Percentiles rank a stretch among this genome's conserved stretches.
Conservation (phyloP, 2,888 invertebrate species). For the Sphinx pinastri region DNA sequence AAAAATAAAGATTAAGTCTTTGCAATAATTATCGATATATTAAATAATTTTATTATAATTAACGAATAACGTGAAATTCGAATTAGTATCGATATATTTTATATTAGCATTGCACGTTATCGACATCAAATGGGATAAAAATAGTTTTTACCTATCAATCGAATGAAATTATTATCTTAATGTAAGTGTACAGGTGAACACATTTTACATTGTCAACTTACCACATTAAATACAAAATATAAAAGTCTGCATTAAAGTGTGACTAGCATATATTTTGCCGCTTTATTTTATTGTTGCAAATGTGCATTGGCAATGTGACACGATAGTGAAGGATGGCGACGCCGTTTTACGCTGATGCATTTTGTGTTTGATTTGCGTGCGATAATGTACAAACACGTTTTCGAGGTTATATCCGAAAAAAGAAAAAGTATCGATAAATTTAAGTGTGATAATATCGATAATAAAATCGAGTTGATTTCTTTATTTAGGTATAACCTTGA, state of each 20-base stretch:
- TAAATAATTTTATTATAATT: too few species aligned
- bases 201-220: not conserved
- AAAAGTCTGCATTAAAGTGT: conserved; percentile 41
- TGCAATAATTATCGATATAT: too few species aligned
- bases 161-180: not conserved
- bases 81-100: too few species aligned
- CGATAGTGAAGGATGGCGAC: conserved; percentile 36
- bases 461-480: not conserved
- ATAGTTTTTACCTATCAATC: too few species aligned
- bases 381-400: conserved; percentile 45
- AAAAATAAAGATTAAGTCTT: too few species aligned
- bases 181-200: not conserved
- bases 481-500: not conserved
- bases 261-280: conserved; percentile 78
- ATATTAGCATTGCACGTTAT: too few species aligned
- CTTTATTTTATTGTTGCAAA: conserved; percentile 72
- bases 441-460: not conserved
- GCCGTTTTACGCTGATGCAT: conserved; percentile 64
- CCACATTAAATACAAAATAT: not conserved
- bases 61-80: too few species aligned
- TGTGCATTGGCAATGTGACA: conserved; percentile 39
- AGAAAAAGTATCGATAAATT: not conserved
- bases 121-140: too few species aligned
- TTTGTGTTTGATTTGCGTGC: conserved; percentile 76
- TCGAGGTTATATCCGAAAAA: conserved; percentile 26